Conservation (phyloP, 53 echinoderm and acorn worm genomes). For the Actinopyga echinites region DNA sequence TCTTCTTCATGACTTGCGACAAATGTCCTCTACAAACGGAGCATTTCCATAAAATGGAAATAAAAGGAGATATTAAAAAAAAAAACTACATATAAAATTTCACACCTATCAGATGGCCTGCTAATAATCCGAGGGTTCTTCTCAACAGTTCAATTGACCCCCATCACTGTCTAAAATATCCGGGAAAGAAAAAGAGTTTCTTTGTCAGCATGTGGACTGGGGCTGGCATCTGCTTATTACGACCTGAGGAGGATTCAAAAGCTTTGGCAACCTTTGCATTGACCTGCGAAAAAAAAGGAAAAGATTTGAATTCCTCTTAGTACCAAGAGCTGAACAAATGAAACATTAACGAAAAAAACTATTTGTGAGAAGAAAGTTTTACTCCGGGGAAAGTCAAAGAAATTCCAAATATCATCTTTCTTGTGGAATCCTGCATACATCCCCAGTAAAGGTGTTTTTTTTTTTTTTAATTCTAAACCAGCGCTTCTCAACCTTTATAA, state of each 20-base stretch:
- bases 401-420: not conserved
- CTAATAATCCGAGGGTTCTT: too few species aligned
- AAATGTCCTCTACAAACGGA: too few species aligned
- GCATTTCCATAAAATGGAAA: too few species aligned
- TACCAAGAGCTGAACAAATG: not conserved
- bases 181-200: conserved; percentile 39
- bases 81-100: too few species aligned
- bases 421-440: too few species aligned
- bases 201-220: conserved; percentile 91
- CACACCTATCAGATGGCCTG: too few species aligned
- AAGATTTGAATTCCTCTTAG: not conserved
- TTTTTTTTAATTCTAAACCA: too few species aligned
- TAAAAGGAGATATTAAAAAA: too few species aligned
- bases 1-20: too few species aligned
- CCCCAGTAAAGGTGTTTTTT: too few species aligned
- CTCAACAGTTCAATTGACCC: too few species aligned
- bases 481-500: too few species aligned
- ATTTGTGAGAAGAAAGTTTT: not conserved
- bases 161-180: not conserved
- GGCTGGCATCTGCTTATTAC: conserved; percentile 89
- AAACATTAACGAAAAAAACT: not conserved
- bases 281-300: conserved; percentile 54
- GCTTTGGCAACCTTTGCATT: conserved; percentile 85
- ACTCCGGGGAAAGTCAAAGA: not conserved
- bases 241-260: conserved; percentile 88